Evolutionary conservation across 37 sponge, comb jelly and placozoan species (phyloP), one percentile per base, ranked within the genome.

Genomic region (Chondrosia reniformis): DNA sequence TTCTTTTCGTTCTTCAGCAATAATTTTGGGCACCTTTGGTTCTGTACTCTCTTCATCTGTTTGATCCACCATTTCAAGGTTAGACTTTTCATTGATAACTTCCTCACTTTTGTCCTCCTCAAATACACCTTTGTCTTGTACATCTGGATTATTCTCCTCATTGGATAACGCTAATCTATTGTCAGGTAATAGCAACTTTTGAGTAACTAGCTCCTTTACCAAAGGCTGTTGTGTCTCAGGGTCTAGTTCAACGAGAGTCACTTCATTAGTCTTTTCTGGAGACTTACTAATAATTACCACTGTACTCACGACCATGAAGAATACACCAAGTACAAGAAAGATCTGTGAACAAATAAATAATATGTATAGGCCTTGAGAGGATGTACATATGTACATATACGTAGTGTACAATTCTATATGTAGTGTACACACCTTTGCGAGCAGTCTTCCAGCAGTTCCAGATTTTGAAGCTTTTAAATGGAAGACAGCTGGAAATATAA

Each of bases 401-500:
- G 22, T 39, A 32, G 21, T 19, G 25, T 24, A 24, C 52, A 49
- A 49, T 10, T 10, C 10, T 10, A 49, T 19, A 64, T 21, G 4
- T 34, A 27, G 31, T 4, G 36, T 2, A 32, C 66, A 34, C 72
- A 69, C 72, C 72, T 24, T 6, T 40, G 72, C 72, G 22, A 69
- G 36, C 7, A 0, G n/a, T 25, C 72, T 69, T 25, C 42, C 42
- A 17, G 72, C 22, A 40, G 3, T 25, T 6, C 5, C 42, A 21
- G 22, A 10, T 32, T 76, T 38, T 3, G 76, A 38, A 54, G 76
- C 57, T 8, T 76, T 76, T 24, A 93, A 80, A 69, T 84, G 91
- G 32, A 88, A 64, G 1, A 75, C 34, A 21, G 83, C 80, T 10
- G 97, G 97, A 46, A 88, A 86, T 39, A 97, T 77, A 73, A 69